Evolutionary conservation across 2,888 invertebrate genomes (phyloP).

Genomic region (Ophioninae sp.): DNA sequence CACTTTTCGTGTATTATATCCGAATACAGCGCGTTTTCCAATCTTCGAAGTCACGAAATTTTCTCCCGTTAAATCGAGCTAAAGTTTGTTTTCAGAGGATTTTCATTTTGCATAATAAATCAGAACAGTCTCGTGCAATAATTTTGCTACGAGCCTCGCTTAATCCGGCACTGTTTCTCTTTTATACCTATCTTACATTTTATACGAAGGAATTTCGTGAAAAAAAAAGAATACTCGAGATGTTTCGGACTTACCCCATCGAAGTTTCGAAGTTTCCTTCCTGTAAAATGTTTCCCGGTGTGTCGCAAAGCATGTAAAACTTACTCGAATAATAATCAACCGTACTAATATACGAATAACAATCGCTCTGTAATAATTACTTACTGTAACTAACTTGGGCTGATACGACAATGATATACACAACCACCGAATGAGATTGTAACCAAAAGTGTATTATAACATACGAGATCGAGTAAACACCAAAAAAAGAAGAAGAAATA

Average conservation of each 20-base stretch:
- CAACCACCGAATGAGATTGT: conserved; percentile 45
- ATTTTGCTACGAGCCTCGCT: too few species aligned
- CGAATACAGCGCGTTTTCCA: too few species aligned
- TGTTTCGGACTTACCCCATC: background rate
- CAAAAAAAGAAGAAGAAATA: conserved; percentile 31
- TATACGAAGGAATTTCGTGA: conserved; percentile 62
- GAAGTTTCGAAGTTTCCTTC: conserved; percentile 44
- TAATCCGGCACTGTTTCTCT: too few species aligned
- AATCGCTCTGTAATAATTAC: conserved; percentile 12
- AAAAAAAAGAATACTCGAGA: too few species aligned
- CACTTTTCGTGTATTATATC: too few species aligned
- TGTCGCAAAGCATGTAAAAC: conserved; percentile 44
- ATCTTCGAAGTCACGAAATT: too few species aligned
- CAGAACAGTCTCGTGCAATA: too few species aligned
- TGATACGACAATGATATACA: conserved; percentile 63
- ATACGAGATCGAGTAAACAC: background rate
- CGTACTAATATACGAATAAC: conserved; percentile 12
- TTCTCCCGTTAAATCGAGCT: too few species aligned
- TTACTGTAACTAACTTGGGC: background rate
- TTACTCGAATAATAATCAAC: conserved; percentile 9
- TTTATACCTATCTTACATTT: conserved; percentile 29
- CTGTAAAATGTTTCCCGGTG: conserved; percentile 42
- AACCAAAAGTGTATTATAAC: conserved; percentile 10
- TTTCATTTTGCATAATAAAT: too few species aligned
- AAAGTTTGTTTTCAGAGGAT: too few species aligned